Conservation (phyloP, 2,888 invertebrate species). For the Panorpa germanica region DNA sequence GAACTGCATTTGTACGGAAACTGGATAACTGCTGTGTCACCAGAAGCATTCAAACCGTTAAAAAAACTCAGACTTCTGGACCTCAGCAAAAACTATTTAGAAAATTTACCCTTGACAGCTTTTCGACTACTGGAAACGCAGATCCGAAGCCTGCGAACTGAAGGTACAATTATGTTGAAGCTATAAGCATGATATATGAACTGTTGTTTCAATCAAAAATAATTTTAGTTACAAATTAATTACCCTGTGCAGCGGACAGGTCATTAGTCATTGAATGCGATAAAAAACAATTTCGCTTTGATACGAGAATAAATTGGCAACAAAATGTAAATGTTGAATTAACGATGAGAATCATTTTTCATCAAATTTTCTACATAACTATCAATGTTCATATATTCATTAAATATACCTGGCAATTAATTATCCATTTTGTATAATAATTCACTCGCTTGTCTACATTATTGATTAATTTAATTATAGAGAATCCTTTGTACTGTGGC, state of each 20-base stretch:
- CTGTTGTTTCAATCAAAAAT: no score
- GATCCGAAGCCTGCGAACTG: conserved; percentile 53
- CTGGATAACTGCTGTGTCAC: conserved; percentile 58
- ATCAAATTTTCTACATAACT: no score
- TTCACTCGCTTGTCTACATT: not conserved
- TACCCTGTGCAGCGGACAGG: no score
- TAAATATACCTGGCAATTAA: not conserved
- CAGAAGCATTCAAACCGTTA: conserved; percentile 57
- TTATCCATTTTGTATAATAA: not conserved
- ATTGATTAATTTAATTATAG: conserved; percentile 33
- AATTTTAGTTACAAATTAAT: no score
- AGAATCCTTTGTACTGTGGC: conserved; percentile 76
- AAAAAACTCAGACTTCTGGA: conserved; percentile 60
- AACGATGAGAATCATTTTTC: no score
- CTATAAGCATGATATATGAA: no score
- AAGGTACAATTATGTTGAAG: no score
- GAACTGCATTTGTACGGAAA: conserved; percentile 68
- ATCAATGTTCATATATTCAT: not conserved
- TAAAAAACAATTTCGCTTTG: no score
- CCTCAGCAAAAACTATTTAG: conserved; percentile 66
- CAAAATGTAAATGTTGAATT: no score
- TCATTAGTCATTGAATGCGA: no score
- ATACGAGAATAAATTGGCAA: no score
- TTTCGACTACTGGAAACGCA: conserved; percentile 65
- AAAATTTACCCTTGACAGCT: conserved; percentile 58